Percentiles rank a stretch among this genome's conserved stretches.
Evolutionary conservation across 2,888 invertebrate genomes (phyloP).

Genomic region (Eucriotettix oculatus): DNA sequence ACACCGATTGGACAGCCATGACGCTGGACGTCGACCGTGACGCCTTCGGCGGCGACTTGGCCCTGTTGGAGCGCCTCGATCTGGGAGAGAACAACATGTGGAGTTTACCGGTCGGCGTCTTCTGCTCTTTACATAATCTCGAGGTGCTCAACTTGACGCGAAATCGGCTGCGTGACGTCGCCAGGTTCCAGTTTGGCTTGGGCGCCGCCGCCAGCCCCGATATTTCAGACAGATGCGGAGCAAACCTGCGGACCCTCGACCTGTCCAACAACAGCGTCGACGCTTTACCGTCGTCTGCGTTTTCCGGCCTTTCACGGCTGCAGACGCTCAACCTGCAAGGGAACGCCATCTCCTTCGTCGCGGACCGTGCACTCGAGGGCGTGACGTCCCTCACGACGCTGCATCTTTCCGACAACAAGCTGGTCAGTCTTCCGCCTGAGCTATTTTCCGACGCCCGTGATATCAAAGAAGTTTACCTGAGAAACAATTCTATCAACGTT

Average conservation of each 20-base stretch:
- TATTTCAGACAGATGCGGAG: constrained; percentile 45
- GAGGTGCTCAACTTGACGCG: constrained; percentile 63
- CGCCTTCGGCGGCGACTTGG: constrained; percentile 56
- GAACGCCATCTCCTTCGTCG: constrained; percentile 57
- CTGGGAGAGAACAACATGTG: constrained; percentile 68
- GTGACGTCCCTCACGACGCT: constrained; percentile 53
- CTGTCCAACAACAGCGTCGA: constrained; percentile 64
- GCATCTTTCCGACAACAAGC: constrained; percentile 63
- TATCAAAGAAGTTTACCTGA: constrained; percentile 61
- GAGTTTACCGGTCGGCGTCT: constrained; percentile 55
- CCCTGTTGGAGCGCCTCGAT: constrained; percentile 54
- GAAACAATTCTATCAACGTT: constrained; percentile 67
- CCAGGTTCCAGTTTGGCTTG: constrained; percentile 49
- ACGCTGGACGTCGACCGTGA: constrained; percentile 56
- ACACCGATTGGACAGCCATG: constrained; percentile 71
- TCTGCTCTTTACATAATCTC: constrained; percentile 57
- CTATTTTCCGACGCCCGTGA: constrained; percentile 63
- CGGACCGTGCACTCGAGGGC: constrained; percentile 62
- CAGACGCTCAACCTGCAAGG: constrained; percentile 59
- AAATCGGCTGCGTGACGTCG: constrained; percentile 59
- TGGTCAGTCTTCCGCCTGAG: constrained; percentile 65
- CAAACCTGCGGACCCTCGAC: constrained; percentile 51
- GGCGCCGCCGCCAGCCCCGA: constrained; percentile 24
- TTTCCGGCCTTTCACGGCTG: constrained; percentile 52
- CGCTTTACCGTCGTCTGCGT: constrained; percentile 49